phyloP scores from a whole-genome alignment of 1,140 invertebrate species.

The Neodiprion virginianus region DNA sequence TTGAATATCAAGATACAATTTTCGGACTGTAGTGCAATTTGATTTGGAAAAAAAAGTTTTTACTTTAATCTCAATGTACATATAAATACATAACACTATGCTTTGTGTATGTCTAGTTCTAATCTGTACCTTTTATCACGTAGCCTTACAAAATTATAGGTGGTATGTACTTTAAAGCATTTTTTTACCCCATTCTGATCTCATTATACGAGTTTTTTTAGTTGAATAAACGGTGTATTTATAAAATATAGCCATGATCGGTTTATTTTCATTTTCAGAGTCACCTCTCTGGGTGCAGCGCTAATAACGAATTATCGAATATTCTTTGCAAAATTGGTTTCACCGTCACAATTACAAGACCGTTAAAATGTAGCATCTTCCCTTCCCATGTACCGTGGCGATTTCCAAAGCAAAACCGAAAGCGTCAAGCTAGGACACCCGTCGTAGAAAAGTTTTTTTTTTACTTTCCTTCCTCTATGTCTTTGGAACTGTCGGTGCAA shows the following conservation, averaged over 20 bases:
- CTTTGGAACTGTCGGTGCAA: neutral
- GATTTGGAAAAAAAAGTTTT: too few species aligned
- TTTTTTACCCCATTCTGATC: constrained; percentile 30
- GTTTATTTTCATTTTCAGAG: constrained; percentile 33
- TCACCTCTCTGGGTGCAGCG: constrained; percentile 25
- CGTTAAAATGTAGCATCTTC: neutral
- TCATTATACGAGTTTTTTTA: constrained; percentile 31
- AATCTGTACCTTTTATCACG: constrained; percentile 27
- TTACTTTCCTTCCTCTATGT: neutral
- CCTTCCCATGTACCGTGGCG: neutral
- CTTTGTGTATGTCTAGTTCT: neutral
- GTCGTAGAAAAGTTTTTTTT: neutral
- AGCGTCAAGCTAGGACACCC: neutral
- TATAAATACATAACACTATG: neutral
- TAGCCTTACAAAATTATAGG: constrained; percentile 26
- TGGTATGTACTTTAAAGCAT: constrained; percentile 30
- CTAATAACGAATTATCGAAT: neutral
- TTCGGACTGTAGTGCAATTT: too few species aligned
- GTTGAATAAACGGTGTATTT: constrained; percentile 38
- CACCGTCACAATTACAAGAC: constrained; percentile 11
- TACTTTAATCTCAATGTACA: neutral
- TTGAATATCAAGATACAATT: too few species aligned
- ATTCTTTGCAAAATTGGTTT: constrained; percentile 19
- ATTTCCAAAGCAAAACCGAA: neutral
- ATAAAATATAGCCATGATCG: constrained; percentile 17